Percentiles rank a stretch among this genome's conserved stretches.
These are phyloP conservation scores for Lucifuga dentata DNA, from an alignment of 2,113 vertebrate genomes.

Conservation along the genomic window DNA sequence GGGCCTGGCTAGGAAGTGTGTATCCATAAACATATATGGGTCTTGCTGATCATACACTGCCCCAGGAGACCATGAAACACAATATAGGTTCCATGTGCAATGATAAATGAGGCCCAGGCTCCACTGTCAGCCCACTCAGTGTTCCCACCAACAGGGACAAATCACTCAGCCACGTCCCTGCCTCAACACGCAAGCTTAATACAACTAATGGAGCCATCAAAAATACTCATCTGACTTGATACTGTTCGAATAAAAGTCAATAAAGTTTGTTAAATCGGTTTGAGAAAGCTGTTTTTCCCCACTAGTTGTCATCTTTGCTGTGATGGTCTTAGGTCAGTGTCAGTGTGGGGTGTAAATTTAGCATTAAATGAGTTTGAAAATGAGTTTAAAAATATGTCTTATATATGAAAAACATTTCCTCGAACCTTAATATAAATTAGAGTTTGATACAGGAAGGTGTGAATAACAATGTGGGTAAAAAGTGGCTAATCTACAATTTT, in stretches of 20 bases:
- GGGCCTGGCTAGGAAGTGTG: constrained; percentile 43
- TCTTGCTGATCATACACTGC: constrained; percentile 67
- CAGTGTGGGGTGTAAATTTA: not conserved
- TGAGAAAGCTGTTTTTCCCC: not conserved
- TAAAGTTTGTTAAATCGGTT: constrained; percentile 22
- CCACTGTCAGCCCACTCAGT: constrained; percentile 68
- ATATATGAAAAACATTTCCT: no score
- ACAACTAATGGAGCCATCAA: constrained; percentile 72
- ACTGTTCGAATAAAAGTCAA: constrained; percentile 44
- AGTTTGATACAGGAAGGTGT: no score
- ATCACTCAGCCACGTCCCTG: constrained; percentile 57
- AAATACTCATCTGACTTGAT: constrained; percentile 35
- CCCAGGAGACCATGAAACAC: constrained; percentile 63
- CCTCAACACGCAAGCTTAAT: constrained; percentile 55
- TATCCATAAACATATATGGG: constrained; percentile 70
- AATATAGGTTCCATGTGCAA: constrained; percentile 58
- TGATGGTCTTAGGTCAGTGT: not conserved
- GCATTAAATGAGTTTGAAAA: no score
- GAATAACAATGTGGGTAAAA: no score
- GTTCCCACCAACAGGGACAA: constrained; percentile 67
- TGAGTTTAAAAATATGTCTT: no score
- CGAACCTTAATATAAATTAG: no score
- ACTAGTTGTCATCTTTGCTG: constrained; percentile 25
- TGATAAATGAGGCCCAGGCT: constrained; percentile 75
- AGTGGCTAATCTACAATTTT: no score